Evolutionary conservation across 2,888 invertebrate genomes (phyloP), one percentile per base, ranked within the genome.

Genomic region (Clitarchus hookeri): DNA sequence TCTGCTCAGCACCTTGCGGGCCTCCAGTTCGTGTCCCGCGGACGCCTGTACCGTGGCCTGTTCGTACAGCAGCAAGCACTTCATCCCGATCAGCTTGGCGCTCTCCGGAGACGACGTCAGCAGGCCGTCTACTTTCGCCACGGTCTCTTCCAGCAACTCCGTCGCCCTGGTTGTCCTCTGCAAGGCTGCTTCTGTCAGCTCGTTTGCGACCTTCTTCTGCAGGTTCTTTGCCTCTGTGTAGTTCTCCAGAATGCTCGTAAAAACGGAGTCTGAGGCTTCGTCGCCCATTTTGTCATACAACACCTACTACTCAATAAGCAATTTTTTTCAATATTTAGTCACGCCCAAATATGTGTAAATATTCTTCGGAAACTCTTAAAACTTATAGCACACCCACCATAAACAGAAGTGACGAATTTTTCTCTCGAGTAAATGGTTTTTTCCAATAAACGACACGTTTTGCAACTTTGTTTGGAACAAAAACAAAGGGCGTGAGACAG

Each of bases 171-270:
- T 16, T 13, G 27, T 82, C 82, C 82, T 36, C 82, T 13, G 12
- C 44, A 44, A 19, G 9, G 27, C 82, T 12, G 82, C 44, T 8
- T 82, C 82, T 26, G 27, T 9, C 23, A 19, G 19, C 65, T 65
- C 82, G 82, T 27, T 16, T 23, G 27, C 23, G 23, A 23, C 23
- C 19, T 82, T 82, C 82, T 82, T 82, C 44, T 82, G 82, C 27
- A 82, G 82, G 27, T 27, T 82, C 27, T 82, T 82, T 26, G 44
- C 82, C 44, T 82, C 36, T 36, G 82, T 23, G 82, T 82, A 82
- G 27, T 36, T 82, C 27, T 82, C 36, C 16, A 11, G 16, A 9
- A 82, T 82, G 8, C 19, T 65, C 65, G 65, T n/a, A 19, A 65
- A n/a, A 0, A 65, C 65, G 23, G 65, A 16, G 16, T 65, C n/a